Evolutionary conservation across 1,140 invertebrate genomes (phyloP), one percentile per base, ranked within the genome.

Genomic region (Meloidogyne exigua): DNA sequence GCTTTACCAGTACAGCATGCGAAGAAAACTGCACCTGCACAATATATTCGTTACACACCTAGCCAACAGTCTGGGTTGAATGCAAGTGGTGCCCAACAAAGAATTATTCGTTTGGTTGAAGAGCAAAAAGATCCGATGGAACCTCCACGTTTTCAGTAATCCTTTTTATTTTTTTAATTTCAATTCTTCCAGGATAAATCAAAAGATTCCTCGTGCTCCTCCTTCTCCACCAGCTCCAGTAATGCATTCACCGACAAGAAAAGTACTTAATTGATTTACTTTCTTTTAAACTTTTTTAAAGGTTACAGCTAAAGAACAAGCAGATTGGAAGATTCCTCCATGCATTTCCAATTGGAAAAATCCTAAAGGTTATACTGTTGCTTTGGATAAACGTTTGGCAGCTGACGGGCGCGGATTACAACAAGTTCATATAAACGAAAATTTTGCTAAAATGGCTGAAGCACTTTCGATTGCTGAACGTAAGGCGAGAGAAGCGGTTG

Each of bases 341-440:
- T 99, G 96, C 87, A 97, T 99, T 79, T 96, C 94, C 15, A 99
- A 99, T 87, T 99, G 96, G 96, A 99, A 99, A 89, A 99, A 99
- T 88, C 93, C 95, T 2, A 90, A 98, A 95, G 89, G 95, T 85
- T 99, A 98, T 89, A 99, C 96, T 0, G 97, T 99, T 85, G 96
- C 96, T 0, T 89, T 99, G 76, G 96, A 99, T 88, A 99, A 99
- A 89, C 92, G 97, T 82, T 89, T 99, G 80, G 97, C 96, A 1
- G 96, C 96, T 15, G 97, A 99, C 89, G 97, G 97, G 0, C 90
- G 97, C 67, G 96, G 96, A 12, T 89, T 99, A 0, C 96, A 99
- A 85, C 94, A 96, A 87, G 72, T 80, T 13, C 96, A 98, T 85
- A 95, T 99, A 71, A 99, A 98, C 87, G 96, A 99, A 88, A 99